Base-by-base conservation (phyloP, 1,140 invertebrate species). In the Bacillus rossius region DNA sequence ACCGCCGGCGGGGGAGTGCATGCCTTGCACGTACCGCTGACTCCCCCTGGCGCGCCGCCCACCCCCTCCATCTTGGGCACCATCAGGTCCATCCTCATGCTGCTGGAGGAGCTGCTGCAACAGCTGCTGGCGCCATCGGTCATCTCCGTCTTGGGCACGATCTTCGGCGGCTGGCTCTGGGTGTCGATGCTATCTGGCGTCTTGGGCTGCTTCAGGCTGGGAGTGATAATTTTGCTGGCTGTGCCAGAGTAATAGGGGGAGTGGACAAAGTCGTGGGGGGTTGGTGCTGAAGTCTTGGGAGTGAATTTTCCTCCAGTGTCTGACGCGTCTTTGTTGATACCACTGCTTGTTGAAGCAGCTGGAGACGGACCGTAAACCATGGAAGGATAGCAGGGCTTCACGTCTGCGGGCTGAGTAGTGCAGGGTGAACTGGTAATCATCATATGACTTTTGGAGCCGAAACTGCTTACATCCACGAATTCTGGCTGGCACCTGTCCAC, bases 1-100 rank as follows among this genome's bases (percentile, higher is more conserved):
- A 23, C 77, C 74, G 51, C 67, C 64, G 19, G 70, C 26, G 37
- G 69, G 48, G 16, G 76, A 3, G 42, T 52, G 22, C 57, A 59
- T 10, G 55, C 47, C 10, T 34, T 20, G 34, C 55, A 61, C 7
- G 38, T 34, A 14, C 29, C 47, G 0, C 26, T 34, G 17, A 22
- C 48, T 17, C 26, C n/a, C 73, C 79, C 78, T 20, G 77, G 75
- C 48, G 66, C 65, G 8, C 60, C 60, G 8, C 61, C 67, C 7
- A 65, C 45, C 17, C 66, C 54, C 60, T 82, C 80, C 8, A 81
- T 78, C 73, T 87, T 87, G 0, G 84, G 84, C 45, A 86, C 80
- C 55, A 87, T 71, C 59, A 86, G 23, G 37, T 43, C 40, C 25
- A 86, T 42, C 40, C 49, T 23, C 7, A 67, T 42, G 74, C 72